Conservation (phyloP, 2,888 invertebrate genomes). For the Dorcus hopei region DNA sequence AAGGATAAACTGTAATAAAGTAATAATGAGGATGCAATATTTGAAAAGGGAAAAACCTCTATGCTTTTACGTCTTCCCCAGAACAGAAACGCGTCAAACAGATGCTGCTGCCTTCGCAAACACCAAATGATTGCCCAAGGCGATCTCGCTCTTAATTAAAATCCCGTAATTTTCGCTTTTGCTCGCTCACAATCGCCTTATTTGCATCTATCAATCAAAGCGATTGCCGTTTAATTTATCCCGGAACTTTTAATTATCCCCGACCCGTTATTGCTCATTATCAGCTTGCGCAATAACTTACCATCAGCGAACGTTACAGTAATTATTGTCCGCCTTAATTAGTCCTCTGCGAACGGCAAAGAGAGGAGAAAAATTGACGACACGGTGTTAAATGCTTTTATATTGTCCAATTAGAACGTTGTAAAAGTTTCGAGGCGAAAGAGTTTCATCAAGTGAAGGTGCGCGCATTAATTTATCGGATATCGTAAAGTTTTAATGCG, state of each 20-base stretch:
- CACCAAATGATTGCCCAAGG: too few species aligned
- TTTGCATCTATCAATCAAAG: conserved; percentile 14
- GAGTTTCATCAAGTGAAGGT: too few species aligned
- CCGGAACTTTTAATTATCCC: conserved; percentile 15
- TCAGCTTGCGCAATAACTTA: conserved; percentile 7
- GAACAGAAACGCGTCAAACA: neutral
- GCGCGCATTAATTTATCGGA: too few species aligned
- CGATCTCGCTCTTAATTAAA: conserved; percentile 9
- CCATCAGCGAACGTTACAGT: conserved; percentile 9
- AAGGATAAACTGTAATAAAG: neutral
- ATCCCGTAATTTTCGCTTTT: conserved; percentile 12
- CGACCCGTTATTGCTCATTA: neutral
- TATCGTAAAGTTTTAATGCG: too few species aligned
- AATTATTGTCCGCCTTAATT: conserved; percentile 11
- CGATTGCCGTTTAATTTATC: conserved; percentile 11
- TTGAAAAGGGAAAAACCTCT: neutral
- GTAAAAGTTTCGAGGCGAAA: neutral
- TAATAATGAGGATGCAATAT: neutral
- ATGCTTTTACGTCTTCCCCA: neutral
- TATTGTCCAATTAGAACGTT: conserved; percentile 26
- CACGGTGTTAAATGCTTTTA: conserved; percentile 25
- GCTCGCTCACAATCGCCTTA: conserved; percentile 13
- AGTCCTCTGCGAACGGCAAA: conserved; percentile 9
- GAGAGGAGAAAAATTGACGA: conserved; percentile 21
- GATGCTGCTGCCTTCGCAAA: too few species aligned